Percentiles rank a stretch among this genome's conserved stretches.
Conservation (phyloP, 1,140 invertebrate species). For the Rhyzopertha dominica region DNA sequence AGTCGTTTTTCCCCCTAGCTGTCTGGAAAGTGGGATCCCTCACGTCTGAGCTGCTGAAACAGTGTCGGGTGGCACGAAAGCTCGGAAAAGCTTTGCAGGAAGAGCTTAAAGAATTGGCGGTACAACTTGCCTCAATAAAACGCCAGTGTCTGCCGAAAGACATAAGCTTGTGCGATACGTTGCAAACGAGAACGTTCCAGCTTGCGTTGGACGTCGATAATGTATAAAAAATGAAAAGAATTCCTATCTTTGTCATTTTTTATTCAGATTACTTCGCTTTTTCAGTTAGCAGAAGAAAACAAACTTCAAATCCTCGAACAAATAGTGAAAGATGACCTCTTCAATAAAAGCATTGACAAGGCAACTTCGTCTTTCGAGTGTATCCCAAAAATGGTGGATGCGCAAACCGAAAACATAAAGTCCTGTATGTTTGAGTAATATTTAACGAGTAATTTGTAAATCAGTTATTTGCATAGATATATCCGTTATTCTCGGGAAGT, state of each 20-base stretch:
- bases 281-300: conserved; percentile 26
- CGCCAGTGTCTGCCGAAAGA: conserved; percentile 56
- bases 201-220: background rate
- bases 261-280: conserved; percentile 3
- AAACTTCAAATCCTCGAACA: conserved; percentile 25
- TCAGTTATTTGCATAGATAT: too few species aligned
- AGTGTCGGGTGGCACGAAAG: conserved; percentile 22
- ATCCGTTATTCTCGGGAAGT: too few species aligned
- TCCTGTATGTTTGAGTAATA: too few species aligned
- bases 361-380: too few species aligned
- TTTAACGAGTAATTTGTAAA: too few species aligned
- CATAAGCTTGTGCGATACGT: conserved; percentile 58
- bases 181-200: conserved; percentile 42
- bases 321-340: conserved; percentile 18
- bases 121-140: conserved; percentile 54
- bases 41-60: conserved; percentile 51
- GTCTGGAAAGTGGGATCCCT: conserved; percentile 17
- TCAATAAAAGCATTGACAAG: conserved; percentile 24
- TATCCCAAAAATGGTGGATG: too few species aligned
- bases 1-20: conserved; percentile 18
- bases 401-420: too few species aligned
- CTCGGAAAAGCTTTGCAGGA: conserved; percentile 23
- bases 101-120: conserved; percentile 48
- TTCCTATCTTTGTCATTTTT: background rate
- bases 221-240: background rate